Base-by-base conservation (phyloP, 2,113 vertebrate genomes). In the Otus sunia region DNA sequence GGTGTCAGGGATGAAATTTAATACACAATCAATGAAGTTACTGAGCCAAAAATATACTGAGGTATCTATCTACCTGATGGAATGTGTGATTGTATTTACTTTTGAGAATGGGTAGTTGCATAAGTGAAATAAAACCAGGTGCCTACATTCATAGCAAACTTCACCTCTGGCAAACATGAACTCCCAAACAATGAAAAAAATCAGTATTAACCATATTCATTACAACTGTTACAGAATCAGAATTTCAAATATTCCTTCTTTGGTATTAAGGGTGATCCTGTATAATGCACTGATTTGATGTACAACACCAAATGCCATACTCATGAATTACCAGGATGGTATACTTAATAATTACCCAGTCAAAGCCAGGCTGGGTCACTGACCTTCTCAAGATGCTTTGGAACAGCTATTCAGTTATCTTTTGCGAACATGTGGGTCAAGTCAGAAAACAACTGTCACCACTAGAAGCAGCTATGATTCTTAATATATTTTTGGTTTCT, bases 1-100 rank as follows among this genome's bases (percentile, higher is more conserved):
- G 84, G 87, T 96, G 94, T 96, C 82, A 83, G 68, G 37, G 63
- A 94, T 74, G 81, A 97, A 96, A 97, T 50, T 53, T 62, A 88
- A 96, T 64, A 92, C 2, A 81, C 53, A 73, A 49, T 63, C 53
- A 60, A 79, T 43, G 56, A 85, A 87, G 49, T 66, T 64, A 88
- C 80, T 74, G 58, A 69, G 52, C 39, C 74, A 96, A 72, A 92
- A 80, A 95, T 84, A 87, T 14, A 66, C 34, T 12, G 43, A 88
- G 19, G 5, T 78, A 47, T 34, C 55, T n/a, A 53, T 26, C 59
- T 80, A 72, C 59, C 59, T 86, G n/a, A 66, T 11, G 52, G 81
- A 95, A 93, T 30, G 62, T 60, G 45, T 22, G 25, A 32, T 8
- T 32, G 11, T n/a, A 26, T 52, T 62, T 69, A 52, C 36, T 83